Percentiles rank a stretch among this genome's conserved stretches.
phyloP scores from a whole-genome alignment of 1,140 invertebrate species.

The Temnothorax curvispinosus region DNA sequence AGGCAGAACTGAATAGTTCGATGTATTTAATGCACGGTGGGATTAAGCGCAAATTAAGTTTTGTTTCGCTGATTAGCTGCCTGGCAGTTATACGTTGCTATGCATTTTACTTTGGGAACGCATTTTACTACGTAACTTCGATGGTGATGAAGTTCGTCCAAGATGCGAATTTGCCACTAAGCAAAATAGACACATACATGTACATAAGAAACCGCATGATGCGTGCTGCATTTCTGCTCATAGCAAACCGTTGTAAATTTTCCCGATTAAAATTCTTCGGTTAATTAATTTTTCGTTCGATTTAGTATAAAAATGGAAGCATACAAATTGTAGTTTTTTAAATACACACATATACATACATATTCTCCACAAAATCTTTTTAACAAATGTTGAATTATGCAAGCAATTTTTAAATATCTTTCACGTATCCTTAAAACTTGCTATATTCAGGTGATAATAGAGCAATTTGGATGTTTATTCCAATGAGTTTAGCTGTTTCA shows the following conservation, averaged over 20 bases:
- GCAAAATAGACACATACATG: not conserved
- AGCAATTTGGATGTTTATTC: not conserved
- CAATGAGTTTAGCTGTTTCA: not conserved
- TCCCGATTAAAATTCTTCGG: not conserved
- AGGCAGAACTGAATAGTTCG: not conserved
- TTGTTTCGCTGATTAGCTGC: conserved; percentile 73
- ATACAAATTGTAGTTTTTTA: not conserved
- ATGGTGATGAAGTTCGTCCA: conserved; percentile 31
- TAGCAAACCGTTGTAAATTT: not conserved
- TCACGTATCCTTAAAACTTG: not conserved
- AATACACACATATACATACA: not conserved
- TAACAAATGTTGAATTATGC: not conserved
- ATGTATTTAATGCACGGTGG: not conserved
- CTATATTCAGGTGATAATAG: not conserved
- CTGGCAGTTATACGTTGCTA: conserved; percentile 76
- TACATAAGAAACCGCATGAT: conserved; percentile 24
- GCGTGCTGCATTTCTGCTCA: conserved; percentile 48
- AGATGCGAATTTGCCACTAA: conserved; percentile 31
- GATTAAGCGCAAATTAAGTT: conserved; percentile 58
- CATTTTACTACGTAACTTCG: conserved; percentile 42
- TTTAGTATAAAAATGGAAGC: not conserved
- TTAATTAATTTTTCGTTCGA: not conserved
- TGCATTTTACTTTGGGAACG: conserved; percentile 68
- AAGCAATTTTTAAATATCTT: conserved; percentile 2
- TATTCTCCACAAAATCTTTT: not conserved